These are phyloP conservation scores for Aratinga solstitialis DNA, from an alignment of 2,797 vertebrate genomes.

Conservation along the genomic window DNA sequence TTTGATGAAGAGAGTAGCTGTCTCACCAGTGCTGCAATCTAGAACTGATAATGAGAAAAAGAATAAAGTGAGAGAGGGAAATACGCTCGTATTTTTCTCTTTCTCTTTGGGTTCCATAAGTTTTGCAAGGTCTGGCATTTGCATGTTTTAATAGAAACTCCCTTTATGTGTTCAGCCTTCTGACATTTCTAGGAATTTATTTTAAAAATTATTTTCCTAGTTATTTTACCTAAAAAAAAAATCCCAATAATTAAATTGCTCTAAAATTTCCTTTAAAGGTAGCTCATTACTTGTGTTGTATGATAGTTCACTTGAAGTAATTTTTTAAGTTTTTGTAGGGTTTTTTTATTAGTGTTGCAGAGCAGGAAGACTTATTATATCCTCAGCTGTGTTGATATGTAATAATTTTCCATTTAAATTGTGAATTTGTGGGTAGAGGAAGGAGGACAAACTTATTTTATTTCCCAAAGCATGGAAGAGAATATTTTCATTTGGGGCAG, in stretches of 20 bases:
- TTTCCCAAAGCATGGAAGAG: neutral
- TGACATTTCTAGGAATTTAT: neutral
- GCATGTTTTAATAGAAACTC: neutral
- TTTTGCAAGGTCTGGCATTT: neutral
- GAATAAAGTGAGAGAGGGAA: neutral
- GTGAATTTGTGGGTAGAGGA: neutral
- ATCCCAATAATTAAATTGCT: neutral
- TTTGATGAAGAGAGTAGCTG: neutral
- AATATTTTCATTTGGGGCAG: neutral
- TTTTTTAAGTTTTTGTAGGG: neutral
- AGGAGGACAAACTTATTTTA: neutral
- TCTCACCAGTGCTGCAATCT: neutral
- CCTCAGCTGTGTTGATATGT: neutral
- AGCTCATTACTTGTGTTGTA: neutral
- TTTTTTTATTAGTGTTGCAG: neutral
- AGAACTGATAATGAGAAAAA: neutral
- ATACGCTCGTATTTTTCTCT: neutral
- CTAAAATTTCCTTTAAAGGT: neutral
- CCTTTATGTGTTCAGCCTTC: neutral
- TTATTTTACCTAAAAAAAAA: neutral
- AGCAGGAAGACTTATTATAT: neutral
- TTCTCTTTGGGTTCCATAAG: neutral
- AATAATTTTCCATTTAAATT: neutral
- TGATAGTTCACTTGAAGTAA: neutral
- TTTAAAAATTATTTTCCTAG: rapidly evolving